A percentile compares a stretch with the other conserved stretches of the same genome.
Conservation (phyloP, 2,888 invertebrate species). For the Philereme vetulata region DNA sequence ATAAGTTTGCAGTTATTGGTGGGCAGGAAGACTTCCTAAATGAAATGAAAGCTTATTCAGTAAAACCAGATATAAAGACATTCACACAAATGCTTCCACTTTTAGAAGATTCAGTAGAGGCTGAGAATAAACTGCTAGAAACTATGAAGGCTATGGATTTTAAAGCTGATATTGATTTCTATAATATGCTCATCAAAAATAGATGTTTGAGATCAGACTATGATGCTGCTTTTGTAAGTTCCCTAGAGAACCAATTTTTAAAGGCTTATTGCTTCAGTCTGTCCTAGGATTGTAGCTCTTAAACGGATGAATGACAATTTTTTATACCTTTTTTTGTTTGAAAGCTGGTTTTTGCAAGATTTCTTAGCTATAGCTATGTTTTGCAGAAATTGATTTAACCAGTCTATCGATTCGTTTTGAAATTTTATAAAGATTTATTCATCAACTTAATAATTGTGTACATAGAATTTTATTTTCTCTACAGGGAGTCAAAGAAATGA, state of each 20-base stretch:
- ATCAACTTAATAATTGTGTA: too few species aligned
- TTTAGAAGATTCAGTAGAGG: constrained; percentile 85
- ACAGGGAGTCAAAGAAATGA: constrained; percentile 82
- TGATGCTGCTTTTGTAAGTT: constrained; percentile 87
- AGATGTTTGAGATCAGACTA: constrained; percentile 88
- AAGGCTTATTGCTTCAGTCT: too few species aligned
- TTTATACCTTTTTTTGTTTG: too few species aligned
- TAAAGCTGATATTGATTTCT: constrained; percentile 91
- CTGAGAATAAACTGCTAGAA: constrained; percentile 87
- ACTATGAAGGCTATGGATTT: constrained; percentile 84
- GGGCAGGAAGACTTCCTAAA: constrained; percentile 90
- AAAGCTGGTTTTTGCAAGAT: too few species aligned
- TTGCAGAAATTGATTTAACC: too few species aligned
- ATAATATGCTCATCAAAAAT: constrained; percentile 93
- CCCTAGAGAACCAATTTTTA: too few species aligned
- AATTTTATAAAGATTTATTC: too few species aligned
- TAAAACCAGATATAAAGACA: constrained; percentile 90
- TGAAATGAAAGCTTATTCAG: constrained; percentile 87
- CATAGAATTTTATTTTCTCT: constrained; percentile 39
- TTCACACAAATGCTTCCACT: constrained; percentile 90
- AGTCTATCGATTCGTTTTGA: too few species aligned
- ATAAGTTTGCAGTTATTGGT: constrained; percentile 90
- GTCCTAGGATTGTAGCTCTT: too few species aligned
- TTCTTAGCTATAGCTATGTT: too few species aligned
- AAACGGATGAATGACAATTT: too few species aligned